Evolutionary conservation across 2,113 vertebrate species (phyloP).

Genomic region (Corynorhinus townsendii): DNA sequence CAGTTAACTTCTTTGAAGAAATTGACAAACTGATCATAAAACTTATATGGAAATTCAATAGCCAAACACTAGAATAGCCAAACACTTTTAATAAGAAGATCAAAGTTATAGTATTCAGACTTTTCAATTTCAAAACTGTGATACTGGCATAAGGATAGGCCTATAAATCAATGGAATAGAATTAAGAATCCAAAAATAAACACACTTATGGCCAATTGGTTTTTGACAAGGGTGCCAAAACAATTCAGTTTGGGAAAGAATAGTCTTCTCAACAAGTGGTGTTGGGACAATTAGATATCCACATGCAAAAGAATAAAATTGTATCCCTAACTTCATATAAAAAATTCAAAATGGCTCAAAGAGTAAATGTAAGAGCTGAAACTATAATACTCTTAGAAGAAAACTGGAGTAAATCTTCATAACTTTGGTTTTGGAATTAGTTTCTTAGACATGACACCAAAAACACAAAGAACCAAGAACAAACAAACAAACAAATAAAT

Average conservation of each 20-base stretch:
- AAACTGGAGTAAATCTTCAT: not conserved
- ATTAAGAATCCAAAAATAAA: not conserved
- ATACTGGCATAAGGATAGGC: not conserved
- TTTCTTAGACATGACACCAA: not conserved
- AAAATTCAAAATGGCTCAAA: conserved; percentile 14
- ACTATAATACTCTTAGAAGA: not conserved
- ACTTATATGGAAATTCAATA: not conserved
- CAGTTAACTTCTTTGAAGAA: not conserved
- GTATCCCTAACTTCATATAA: not conserved
- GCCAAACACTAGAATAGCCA: not conserved
- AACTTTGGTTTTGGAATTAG: not conserved
- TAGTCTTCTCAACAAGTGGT: not conserved
- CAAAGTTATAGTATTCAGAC: not conserved
- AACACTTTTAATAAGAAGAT: not conserved
- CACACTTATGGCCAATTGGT: not conserved
- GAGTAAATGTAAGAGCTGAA: not conserved
- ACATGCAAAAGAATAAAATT: not conserved
- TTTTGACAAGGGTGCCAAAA: not conserved
- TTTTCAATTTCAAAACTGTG: conserved; percentile 5
- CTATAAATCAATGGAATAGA: not conserved
- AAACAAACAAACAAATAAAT: not conserved
- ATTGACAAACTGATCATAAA: not conserved
- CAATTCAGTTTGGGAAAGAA: not conserved
- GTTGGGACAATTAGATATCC: not conserved
- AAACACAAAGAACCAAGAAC: not conserved